Base-by-base conservation (phyloP, 2,113 vertebrate genomes). In the Anoplopoma fimbria region DNA sequence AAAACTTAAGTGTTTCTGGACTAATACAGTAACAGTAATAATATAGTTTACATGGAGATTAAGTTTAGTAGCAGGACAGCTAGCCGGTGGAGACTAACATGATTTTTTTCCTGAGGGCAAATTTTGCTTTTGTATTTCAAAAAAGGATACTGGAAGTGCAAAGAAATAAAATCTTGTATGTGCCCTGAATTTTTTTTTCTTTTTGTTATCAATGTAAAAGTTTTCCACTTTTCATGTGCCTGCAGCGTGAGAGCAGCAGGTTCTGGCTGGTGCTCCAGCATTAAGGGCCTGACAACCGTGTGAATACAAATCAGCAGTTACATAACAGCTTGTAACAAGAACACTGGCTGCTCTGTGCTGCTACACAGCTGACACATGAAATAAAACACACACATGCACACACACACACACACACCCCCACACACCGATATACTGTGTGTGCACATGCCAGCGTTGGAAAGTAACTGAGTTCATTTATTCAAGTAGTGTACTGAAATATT, bases 251-350 rank as follows among this genome's bases (percentile, higher is more conserved):
- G 69, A 47, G 69, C 64, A 61, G 76, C 4, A 34, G 25, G 42
- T 13, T 78, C 63, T 33, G 45, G 9, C 13, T 38, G 47, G 29
- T 0, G 1, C 0, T n/a, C 12, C 42, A 15, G 53, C 40, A 8
- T 58, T 9, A 73, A 83, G 12, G 12, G 3, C 17, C 53, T 0
- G 47, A 31, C 31, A 45, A 27, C 79, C 4, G 0, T 60, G 38
- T 85, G 84, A 86, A 87, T 90, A 31, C 77, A 72, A 85, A 93
- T 57, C 15, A 82, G 64, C 21, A 8, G 80, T 93, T 93, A 87
- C 71, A 62, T 86, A 91, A 92, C 69, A 31, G 29, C 0, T 12
- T 17, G 53, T 14, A 4, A 72, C 23, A 38, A 63, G 65, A 84
- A 90, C 87, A 89, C 51, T 74, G 82, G 74, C 31, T 36, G 65